These are phyloP conservation scores for Sternarchorhynchus goeldii DNA, from an alignment of 2,797 vertebrate species.

Conservation along the genomic window DNA sequence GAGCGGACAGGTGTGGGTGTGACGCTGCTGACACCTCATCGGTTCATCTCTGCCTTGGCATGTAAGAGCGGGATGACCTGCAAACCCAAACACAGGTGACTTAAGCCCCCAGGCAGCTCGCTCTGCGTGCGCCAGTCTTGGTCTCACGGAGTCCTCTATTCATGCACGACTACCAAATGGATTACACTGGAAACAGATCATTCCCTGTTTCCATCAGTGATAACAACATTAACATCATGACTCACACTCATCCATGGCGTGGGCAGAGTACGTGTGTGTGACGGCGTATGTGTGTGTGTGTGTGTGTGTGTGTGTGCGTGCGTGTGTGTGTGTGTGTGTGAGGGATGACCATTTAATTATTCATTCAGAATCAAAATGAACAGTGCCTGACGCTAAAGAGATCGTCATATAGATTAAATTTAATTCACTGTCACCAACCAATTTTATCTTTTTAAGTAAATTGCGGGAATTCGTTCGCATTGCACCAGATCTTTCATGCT, in stretches of 20 bases:
- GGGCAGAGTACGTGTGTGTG: slow-evolving; percentile 25
- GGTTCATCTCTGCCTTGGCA: slow-evolving; percentile 59
- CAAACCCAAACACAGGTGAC: slow-evolving; percentile 36
- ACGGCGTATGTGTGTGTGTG: not conserved
- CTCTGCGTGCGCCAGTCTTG: no score
- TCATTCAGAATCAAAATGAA: slow-evolving; percentile 38
- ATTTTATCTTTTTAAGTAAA: not conserved
- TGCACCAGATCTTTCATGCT: not conserved
- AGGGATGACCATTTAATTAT: slow-evolving; percentile 35
- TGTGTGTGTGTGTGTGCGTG: slow-evolving; percentile 2
- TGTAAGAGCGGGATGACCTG: slow-evolving; percentile 58
- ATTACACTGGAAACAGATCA: slow-evolving; percentile 37
- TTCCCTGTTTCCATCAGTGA: slow-evolving; percentile 46
- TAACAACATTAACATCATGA: slow-evolving; percentile 45
- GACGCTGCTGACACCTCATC: slow-evolving; percentile 59
- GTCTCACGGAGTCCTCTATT: slow-evolving; percentile 13
- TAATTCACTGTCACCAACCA: slow-evolving; percentile 2
- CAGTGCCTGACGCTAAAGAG: slow-evolving; percentile 23
- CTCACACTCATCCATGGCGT: slow-evolving; percentile 38
- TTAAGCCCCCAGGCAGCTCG: no score
- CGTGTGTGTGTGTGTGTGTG: not conserved
- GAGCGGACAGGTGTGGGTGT: slow-evolving; percentile 33
- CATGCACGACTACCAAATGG: slow-evolving; percentile 5
- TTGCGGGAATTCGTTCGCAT: not conserved
- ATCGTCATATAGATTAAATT: slow-evolving; percentile 7